Base-by-base conservation (phyloP, 2,888 invertebrate species). In the Lampropteryx suffumata region DNA sequence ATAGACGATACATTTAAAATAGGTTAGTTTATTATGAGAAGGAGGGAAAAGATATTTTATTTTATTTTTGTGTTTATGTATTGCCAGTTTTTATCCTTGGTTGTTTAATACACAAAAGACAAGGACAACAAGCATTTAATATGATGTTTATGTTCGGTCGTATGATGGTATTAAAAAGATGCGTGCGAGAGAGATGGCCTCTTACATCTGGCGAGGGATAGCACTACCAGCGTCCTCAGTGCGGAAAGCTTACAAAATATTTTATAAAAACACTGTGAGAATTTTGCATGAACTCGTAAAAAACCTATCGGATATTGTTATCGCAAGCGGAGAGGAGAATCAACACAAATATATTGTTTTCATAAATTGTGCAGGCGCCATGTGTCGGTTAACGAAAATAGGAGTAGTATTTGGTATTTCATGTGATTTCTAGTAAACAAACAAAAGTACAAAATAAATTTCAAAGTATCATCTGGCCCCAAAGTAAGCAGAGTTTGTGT, bases 271-370 rank as follows among this genome's bases (percentile, higher is more conserved):
- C 42, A 47, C 43, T 52, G 51, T 52, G 37, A 39, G 37, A 52
- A 43, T 52, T 45, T 48, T 51, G 48, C 51, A 51, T 55, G 55
- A 51, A 52, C 44, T 48, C 41, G 44, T 51, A 51, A 59, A 55
- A 55, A 54, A 50, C 45, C 36, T 49, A 49, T 48, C 53, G 50
- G 49, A 59, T 56, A 56, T 56, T 55, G 52, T 55, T 55, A 59
- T 50, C 48, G 50, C 41, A 28, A 29, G n/a, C 30, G 36, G 42
- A 29, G 43, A 21, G 41, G 29, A 43, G 41, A 35, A 51, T 50
- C 53, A 51, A 45, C 43, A 42, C 32, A 55, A 55, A 57, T 55
- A 46, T 60, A 57, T 55, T 33, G 57, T 55, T 57, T 59, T 53
- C 57, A 60, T 60, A 60, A 57, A 57, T 51, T 50, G 39, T 36